Conservation (phyloP, 2,113 vertebrate species). For the Myxocyprinus asiaticus region DNA sequence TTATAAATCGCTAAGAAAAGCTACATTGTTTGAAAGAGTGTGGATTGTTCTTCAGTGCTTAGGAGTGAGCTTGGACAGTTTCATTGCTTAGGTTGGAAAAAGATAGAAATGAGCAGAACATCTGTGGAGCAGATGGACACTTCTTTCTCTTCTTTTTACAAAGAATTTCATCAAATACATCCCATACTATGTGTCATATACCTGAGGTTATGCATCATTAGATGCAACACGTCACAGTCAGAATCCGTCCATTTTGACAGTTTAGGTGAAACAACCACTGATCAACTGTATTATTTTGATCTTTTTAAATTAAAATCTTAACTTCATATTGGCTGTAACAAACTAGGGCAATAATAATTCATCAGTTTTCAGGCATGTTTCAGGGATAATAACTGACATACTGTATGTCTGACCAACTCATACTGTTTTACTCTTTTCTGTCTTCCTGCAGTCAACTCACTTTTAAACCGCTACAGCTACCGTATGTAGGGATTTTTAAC, state of each 20-base stretch:
- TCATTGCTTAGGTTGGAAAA: slow-evolving; percentile 12
- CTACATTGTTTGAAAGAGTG: neutral
- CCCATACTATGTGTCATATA: slow-evolving; percentile 3
- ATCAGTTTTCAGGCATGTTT: neutral
- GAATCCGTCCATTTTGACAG: neutral
- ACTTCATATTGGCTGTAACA: neutral
- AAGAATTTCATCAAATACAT: neutral
- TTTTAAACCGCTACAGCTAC: neutral
- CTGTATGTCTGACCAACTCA: neutral
- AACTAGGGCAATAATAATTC: neutral
- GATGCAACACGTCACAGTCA: neutral
- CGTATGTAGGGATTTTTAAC: neutral
- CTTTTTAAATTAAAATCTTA: too few species aligned
- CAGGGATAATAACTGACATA: neutral
- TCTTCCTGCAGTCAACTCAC: slow-evolving; percentile 7
- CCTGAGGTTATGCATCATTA: slow-evolving; percentile 1
- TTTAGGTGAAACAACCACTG: neutral
- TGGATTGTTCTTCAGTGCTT: slow-evolving; percentile 10
- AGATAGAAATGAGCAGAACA: slow-evolving; percentile 10
- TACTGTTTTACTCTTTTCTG: neutral
- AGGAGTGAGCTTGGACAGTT: neutral
- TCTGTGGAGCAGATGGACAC: neutral
- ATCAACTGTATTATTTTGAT: neutral
- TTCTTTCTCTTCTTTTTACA: neutral
- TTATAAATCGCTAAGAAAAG: neutral